Evolutionary conservation across 2,113 vertebrate species (phyloP), one percentile per base, ranked within the genome.

Genomic region (Jacana jacana): DNA sequence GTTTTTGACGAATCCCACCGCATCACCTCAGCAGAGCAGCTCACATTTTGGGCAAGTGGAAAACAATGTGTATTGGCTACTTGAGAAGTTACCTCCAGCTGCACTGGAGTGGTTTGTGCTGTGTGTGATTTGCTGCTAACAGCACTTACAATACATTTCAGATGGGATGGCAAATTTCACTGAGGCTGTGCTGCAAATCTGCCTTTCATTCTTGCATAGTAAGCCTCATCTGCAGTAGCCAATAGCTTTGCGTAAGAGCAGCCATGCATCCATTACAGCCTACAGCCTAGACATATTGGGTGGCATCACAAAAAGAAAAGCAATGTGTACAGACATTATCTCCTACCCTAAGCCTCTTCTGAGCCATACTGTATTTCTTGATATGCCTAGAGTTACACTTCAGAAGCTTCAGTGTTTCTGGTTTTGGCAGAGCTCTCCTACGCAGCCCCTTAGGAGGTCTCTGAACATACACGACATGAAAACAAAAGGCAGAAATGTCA

Each of bases 401-500:
- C 0, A 57, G 46, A 80, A 70, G 25, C 18, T 40, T 81, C 60
- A 51, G 10, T 8, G 16, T 51, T 25, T 7, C 33, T 19, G 49
- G 17, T 46, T 89, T 87, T 75, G 55, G 42, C 88, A 87, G 37
- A 89, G 24, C 10, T 77, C 44, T 61, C n/a, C 55, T 35, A 39
- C 2, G 0, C 27, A 72, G 35, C 44, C 24, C 48, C 33, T 57
- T 22, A 69, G 9, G 48, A 80, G 54, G 14, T 25, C 46, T 81
- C 72, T 58, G 58, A 81, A 57, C 37, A 44, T 4, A 25, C 44
- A 61, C n/a, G 18, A 69, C 70, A 52, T 35, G 61, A 57, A 89
- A 82, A 78, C 48, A 86, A 82, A 86, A 78, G 54, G 40, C 35
- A 91, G 75, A 86, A 93, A 91, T 58, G 37, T 80, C 76, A 78